Conservation (phyloP, 2,113 vertebrate genomes). For the Syngnathus typhle region DNA sequence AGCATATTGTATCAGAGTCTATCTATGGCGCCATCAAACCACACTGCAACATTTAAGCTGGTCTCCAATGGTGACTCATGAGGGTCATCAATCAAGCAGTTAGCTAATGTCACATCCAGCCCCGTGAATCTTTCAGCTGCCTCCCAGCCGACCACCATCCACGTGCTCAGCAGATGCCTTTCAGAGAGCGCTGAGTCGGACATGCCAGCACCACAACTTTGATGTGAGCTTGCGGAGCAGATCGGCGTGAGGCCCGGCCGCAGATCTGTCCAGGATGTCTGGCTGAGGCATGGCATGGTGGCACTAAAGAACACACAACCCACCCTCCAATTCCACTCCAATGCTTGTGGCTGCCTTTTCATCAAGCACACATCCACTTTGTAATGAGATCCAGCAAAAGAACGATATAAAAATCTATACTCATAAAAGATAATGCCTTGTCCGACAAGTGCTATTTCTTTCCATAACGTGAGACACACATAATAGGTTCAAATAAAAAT, state of each 20-base stretch:
- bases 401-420: background rate
- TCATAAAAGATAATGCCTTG: background rate
- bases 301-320: background rate
- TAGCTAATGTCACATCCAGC: background rate
- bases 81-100: background rate
- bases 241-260: slow-evolving; percentile 1
- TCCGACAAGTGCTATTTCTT: background rate
- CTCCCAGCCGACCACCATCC: slow-evolving; percentile 1
- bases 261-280: slow-evolving; percentile 3
- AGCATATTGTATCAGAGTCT: background rate
- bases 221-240: slow-evolving; percentile 1
- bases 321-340: background rate
- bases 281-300: background rate
- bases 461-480: background rate
- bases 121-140: background rate
- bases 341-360: background rate
- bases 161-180: slow-evolving; percentile 3
- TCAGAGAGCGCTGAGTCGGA: background rate
- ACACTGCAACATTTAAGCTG: background rate
- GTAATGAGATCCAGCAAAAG: background rate
- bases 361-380: background rate
- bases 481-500: background rate
- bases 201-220: background rate
- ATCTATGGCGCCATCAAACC: background rate
- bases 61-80: slow-evolving; percentile 3